These are phyloP conservation scores for Xylocopa sonorina DNA, from an alignment of 1,140 invertebrate species.

Conservation along the genomic window DNA sequence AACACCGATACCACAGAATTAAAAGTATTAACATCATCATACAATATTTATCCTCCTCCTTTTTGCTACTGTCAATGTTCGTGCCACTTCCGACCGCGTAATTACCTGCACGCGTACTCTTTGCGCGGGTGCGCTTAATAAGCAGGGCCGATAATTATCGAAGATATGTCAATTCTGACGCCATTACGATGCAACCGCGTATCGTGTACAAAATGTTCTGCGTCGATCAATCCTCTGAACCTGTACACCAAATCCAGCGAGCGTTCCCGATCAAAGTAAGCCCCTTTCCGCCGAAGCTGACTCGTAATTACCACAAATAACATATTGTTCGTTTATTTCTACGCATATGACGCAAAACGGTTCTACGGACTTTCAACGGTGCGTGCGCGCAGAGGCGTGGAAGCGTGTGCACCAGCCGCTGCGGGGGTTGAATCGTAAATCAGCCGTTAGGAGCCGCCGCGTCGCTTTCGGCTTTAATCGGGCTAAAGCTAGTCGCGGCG, in stretches of 20 bases:
- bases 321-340: too few relatives aligned
- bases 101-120: neutral
- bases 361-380: neutral
- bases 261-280: too few relatives aligned
- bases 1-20: too few relatives aligned
- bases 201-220: conserved; percentile 21
- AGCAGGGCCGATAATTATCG: conserved; percentile 74
- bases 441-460: conserved; percentile 35
- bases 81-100: conserved; percentile 1
- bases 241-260: too few relatives aligned
- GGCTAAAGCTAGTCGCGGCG: conserved; percentile 40
- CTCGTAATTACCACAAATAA: too few relatives aligned
- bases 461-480: conserved; percentile 41
- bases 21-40: too few relatives aligned
- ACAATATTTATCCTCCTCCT: too few relatives aligned
- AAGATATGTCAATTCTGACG: conserved; percentile 69
- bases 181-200: conserved; percentile 62
- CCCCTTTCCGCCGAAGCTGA: too few relatives aligned
- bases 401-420: conserved; percentile 22
- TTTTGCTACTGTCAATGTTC: too few relatives aligned
- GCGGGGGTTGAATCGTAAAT: conserved; percentile 40
- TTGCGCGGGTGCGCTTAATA: conserved; percentile 63
- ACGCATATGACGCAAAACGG: too few relatives aligned
- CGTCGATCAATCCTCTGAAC: neutral
- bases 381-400: conserved; percentile 8